Percentiles rank a stretch among this genome's conserved stretches.
Conservation (phyloP, 2,113 vertebrate species). For the Pyrgilauda ruficollis region DNA sequence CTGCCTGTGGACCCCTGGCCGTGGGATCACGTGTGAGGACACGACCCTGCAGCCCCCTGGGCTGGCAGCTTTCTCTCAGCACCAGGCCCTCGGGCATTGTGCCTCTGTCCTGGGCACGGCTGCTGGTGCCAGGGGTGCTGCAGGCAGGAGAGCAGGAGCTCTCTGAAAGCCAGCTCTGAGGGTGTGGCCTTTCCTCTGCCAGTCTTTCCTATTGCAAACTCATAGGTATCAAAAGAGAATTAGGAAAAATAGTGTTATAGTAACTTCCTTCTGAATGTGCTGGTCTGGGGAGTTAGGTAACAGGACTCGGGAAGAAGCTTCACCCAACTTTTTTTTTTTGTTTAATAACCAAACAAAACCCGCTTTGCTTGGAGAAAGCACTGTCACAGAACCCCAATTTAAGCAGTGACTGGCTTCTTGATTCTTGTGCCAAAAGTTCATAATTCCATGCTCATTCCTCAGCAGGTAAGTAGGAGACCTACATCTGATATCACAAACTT, state of each 20-base stretch:
- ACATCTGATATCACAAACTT: rapidly evolving
- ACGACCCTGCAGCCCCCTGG: rapidly evolving
- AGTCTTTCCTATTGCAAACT: not conserved
- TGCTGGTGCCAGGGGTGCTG: not conserved
- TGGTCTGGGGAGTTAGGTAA: not conserved
- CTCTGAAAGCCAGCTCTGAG: not conserved
- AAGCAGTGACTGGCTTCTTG: not conserved
- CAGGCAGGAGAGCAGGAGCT: not conserved
- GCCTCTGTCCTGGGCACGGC: not conserved
- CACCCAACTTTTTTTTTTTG: not conserved
- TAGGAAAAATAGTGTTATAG: not conserved
- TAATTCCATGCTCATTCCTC: rapidly evolving
- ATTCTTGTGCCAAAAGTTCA: not conserved
- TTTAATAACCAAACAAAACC: not conserved
- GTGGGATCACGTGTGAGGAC: rapidly evolving
- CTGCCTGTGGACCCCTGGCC: not conserved
- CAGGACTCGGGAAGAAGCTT: not conserved
- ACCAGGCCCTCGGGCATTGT: rapidly evolving
- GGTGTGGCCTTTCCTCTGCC: not conserved
- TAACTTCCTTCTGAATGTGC: not conserved
- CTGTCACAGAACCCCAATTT: not conserved
- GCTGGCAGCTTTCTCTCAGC: rapidly evolving
- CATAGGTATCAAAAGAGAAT: not conserved
- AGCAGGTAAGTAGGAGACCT: not conserved
- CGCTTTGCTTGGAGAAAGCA: not conserved